A percentile compares a stretch with the other conserved stretches of the same genome.
Evolutionary conservation across 1,140 invertebrate species (phyloP).

Genomic region (Zaprionus vittiger): DNA sequence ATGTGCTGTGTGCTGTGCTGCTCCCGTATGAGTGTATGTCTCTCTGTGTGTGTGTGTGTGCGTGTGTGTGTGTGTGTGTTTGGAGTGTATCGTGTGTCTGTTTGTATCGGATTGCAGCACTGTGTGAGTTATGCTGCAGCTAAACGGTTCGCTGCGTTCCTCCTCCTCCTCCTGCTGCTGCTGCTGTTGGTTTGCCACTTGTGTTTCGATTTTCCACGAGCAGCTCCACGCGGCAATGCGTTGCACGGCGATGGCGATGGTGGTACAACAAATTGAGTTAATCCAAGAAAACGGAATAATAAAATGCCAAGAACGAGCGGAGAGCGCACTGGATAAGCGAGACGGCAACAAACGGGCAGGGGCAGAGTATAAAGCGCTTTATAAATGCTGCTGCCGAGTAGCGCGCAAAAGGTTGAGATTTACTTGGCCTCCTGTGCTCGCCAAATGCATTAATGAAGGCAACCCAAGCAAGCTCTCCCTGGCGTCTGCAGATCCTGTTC

Average conservation of each 20-base stretch:
- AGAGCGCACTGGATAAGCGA: slow-evolving; percentile 9
- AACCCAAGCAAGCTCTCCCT: slow-evolving; percentile 14
- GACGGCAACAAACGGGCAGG: neutral
- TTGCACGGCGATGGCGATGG: slow-evolving; percentile 24
- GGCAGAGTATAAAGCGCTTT: slow-evolving; percentile 51
- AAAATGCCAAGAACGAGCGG: slow-evolving; percentile 53
- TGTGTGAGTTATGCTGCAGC: slow-evolving; percentile 55
- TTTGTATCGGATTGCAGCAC: slow-evolving; percentile 63
- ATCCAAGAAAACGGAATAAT: slow-evolving; percentile 83
- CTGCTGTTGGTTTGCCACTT: slow-evolving; percentile 59
- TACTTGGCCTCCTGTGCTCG: slow-evolving; percentile 59
- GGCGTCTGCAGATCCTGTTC: slow-evolving; percentile 10
- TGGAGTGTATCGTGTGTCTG: slow-evolving; percentile 40
- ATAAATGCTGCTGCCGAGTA: slow-evolving; percentile 69
- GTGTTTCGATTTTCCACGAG: slow-evolving; percentile 67
- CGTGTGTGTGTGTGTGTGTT: slow-evolving; percentile 31
- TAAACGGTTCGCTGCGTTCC: slow-evolving; percentile 23
- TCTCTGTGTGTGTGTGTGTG: slow-evolving; percentile 11
- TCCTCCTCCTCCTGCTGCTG: slow-evolving; percentile 33
- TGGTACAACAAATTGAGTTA: slow-evolving; percentile 81
- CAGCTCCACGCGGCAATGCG: slow-evolving; percentile 21
- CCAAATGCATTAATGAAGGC: slow-evolving; percentile 75
- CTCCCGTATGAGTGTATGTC: slow-evolving; percentile 23
- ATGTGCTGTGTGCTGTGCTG: slow-evolving; percentile 9
- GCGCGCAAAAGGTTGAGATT: slow-evolving; percentile 78